Base-by-base conservation (phyloP, 2,113 vertebrate genomes). In the Patagioenas fasciata region DNA sequence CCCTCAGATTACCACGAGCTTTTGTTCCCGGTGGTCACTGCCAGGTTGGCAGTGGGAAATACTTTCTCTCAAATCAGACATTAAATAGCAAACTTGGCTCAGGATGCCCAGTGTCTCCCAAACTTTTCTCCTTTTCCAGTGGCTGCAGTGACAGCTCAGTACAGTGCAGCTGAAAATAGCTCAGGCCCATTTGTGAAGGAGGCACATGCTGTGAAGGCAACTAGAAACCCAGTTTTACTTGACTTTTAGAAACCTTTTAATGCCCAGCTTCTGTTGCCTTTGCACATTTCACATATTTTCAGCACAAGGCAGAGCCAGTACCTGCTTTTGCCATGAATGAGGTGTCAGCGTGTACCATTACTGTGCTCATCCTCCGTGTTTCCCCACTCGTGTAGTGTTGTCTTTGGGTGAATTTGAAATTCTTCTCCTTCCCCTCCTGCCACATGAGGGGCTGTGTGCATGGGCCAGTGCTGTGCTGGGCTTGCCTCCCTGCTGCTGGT, bases 331-430 rank as follows among this genome's bases (percentile, higher is more conserved):
- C 57, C 12, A 1, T 3, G 7, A 51, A 25, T 2, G 6, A 58
- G 51, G 13, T 92, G 29, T 74, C 60, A 32, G 67, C 0, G 0
- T 42, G 31, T 56, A 23, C 57, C 0, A 1, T 44, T 67, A 1
- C 80, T 67, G 34, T 34, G 54, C 75, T 91, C 34, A 20, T 67
- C 54, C 44, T 56, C 60, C 0, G 0, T 0, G 0, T 72, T 95
- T 93, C 48, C 83, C 84, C 56, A 10, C 61, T 64, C 1, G 0
- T 4, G 6, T 38, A 7, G 6, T 84, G 72, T 87, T 86, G 48
- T 74, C 73, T 91, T 91, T 79, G 65, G 83, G 47, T 81, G 72
- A 84, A 65, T 91, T 56, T 79, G 77, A 48, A 95, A 31, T 89
- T 89, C 44, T 25, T 15, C 23, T 85, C 23, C 54, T 73, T 57